Base-by-base conservation (phyloP, 1,140 invertebrate species). In the Drosophila nigrodunni region DNA sequence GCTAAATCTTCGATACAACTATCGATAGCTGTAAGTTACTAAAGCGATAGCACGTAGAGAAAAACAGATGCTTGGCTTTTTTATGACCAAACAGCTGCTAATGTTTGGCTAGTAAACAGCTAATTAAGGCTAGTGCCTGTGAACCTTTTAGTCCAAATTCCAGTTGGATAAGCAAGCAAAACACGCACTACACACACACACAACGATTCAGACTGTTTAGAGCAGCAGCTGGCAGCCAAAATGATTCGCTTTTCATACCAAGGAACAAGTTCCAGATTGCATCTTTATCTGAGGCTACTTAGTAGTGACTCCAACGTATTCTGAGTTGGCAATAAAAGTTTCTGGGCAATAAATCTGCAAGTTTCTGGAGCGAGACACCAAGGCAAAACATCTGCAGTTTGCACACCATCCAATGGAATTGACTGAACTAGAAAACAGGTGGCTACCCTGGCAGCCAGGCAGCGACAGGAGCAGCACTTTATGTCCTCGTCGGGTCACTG, bases 271-370 rank as follows among this genome's bases (percentile, higher is more conserved):
- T 83, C 74, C 83, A 88, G 83, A 88, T 88, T 89, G 85, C 83
- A 89, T 80, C 80, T 88, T 74, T 77, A 86, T 82, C 82, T 88
- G 59, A 2, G 44, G 61, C 44, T 54, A 46, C 52, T 58, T n/a
- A 30, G 25, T 30, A 30, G 25, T 35, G 61, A 60, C 78, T 71
- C 69, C 37, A 39, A 39, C 77, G 89, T 88, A 88, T 88, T 88
- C 83, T 83, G 80, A 61, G 81, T 80, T 30, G 83, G 83, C 83
- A 88, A 88, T 88, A 88, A 88, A 88, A 88, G 83, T 88, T 88
- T 88, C 80, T 88, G 80, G 55, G 80, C 85, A 88, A 88, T 88
- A 88, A 88, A 88, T 88, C 83, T 88, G 80, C 83, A 88, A 88
- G 83, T 88, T 88, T 89, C 80, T 83, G 74, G 85, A 88, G 77